phyloP scores from a whole-genome alignment of 2,888 invertebrate species.

The Dryocosmus kuriphilus region DNA sequence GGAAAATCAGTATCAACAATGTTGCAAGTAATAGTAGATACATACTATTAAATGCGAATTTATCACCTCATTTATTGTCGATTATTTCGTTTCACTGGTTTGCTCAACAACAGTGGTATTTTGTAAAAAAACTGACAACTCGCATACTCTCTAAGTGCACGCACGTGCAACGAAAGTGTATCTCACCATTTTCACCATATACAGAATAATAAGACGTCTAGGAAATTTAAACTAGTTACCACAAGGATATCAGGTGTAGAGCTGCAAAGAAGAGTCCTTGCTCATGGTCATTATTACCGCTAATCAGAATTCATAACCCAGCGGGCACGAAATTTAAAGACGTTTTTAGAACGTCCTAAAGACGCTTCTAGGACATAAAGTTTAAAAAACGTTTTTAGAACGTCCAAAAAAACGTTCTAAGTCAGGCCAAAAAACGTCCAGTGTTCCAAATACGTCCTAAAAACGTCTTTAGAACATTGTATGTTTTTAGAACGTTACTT shows the following conservation, averaged over 20 bases:
- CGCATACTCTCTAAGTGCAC: neutral
- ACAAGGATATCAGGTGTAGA: neutral
- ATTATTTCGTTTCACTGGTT: neutral
- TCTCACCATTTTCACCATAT: neutral
- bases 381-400: no score
- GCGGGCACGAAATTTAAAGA: no score
- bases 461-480: no score
- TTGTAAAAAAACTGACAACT: neutral
- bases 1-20: neutral
- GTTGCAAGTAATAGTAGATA: neutral
- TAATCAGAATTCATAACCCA: constrained; percentile 1
- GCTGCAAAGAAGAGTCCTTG: neutral
- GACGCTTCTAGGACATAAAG: no score
- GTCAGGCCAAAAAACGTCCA: no score
- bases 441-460: no score
- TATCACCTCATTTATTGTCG: neutral
- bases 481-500: no score
- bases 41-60: neutral
- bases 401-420: no score
- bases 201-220: neutral
- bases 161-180: neutral
- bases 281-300: constrained; percentile 1
- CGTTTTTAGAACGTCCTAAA: no score
- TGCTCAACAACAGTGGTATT: neutral
- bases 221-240: neutral